Percentiles rank a stretch among this genome's conserved stretches.
phyloP scores from a whole-genome alignment of 2,888 invertebrate genomes.

The Brenthis daphne region DNA sequence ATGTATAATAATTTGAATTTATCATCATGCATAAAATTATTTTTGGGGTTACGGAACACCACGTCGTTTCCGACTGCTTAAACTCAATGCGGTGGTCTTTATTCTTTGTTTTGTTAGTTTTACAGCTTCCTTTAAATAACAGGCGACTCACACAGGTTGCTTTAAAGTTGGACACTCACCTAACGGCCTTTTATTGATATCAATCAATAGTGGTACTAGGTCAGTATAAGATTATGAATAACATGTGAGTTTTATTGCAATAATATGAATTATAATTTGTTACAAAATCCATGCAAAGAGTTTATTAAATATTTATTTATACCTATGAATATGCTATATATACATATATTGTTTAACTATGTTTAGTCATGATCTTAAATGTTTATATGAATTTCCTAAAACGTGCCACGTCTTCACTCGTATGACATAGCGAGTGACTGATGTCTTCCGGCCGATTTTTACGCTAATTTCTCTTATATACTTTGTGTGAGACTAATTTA shows the following conservation, averaged over 20 bases:
- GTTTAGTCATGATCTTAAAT: constrained; percentile 9
- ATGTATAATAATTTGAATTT: not conserved
- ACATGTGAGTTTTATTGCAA: no score
- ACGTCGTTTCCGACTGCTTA: constrained; percentile 58
- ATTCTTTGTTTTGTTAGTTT: constrained; percentile 69
- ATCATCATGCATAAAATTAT: constrained; percentile 49
- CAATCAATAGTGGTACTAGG: constrained; percentile 49
- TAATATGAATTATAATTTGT: no score
- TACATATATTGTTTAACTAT: not conserved
- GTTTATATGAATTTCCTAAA: constrained; percentile 51
- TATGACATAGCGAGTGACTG: constrained; percentile 59
- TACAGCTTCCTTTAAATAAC: constrained; percentile 70
- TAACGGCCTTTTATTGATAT: constrained; percentile 56
- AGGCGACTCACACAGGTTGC: constrained; percentile 60
- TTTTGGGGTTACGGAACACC: constrained; percentile 65
- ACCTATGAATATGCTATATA: not conserved
- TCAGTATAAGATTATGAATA: no score
- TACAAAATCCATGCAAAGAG: no score
- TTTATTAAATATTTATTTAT: no score
- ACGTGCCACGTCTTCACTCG: constrained; percentile 54
- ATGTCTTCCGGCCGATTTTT: constrained; percentile 68
- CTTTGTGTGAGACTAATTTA: constrained; percentile 31
- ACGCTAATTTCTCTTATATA: constrained; percentile 32
- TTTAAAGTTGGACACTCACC: constrained; percentile 49
- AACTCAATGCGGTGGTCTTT: constrained; percentile 74